These are phyloP conservation scores for Homarus americanus DNA, from an alignment of 1,140 invertebrate genomes.

Conservation along the genomic window DNA sequence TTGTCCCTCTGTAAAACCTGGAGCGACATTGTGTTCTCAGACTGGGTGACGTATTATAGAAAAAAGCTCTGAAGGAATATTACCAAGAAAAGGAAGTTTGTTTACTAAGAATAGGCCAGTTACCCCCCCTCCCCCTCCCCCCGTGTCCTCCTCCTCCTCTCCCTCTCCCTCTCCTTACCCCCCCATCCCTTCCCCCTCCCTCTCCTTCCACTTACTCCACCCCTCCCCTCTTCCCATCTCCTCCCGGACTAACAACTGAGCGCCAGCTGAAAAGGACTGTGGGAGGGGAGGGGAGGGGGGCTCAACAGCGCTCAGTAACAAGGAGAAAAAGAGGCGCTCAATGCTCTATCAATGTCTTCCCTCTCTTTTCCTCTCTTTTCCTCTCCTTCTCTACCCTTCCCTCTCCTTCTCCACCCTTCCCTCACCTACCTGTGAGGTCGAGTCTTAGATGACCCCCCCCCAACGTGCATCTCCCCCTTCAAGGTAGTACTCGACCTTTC, in stretches of 20 bases:
- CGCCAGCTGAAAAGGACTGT: too few relatives aligned
- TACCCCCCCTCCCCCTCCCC: too few relatives aligned
- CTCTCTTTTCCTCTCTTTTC: too few relatives aligned
- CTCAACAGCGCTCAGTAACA: too few relatives aligned
- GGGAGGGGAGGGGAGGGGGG: too few relatives aligned
- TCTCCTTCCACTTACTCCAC: neutral
- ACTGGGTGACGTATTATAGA: slow-evolving; percentile 41
- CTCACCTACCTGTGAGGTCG: neutral
- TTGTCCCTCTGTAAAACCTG: slow-evolving; percentile 57
- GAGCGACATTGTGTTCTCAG: slow-evolving; percentile 59
- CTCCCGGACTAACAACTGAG: too few relatives aligned
- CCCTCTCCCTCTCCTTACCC: neutral
- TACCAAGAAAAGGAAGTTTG: slow-evolving; percentile 59
- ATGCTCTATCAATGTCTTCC: neutral
- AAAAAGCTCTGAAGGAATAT: slow-evolving; percentile 51
- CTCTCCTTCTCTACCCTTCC: neutral
- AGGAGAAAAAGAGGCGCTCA: too few relatives aligned
- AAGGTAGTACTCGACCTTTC: too few relatives aligned
- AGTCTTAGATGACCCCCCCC: too few relatives aligned
- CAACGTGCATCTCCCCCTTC: too few relatives aligned
- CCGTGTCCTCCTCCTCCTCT: neutral
- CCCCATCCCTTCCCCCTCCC: neutral
- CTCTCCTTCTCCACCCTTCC: neutral
- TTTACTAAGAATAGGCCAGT: slow-evolving; percentile 46
- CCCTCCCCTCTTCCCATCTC: neutral